Conservation (phyloP, 2,797 vertebrate species). For the Rhinichthys osculus region DNA sequence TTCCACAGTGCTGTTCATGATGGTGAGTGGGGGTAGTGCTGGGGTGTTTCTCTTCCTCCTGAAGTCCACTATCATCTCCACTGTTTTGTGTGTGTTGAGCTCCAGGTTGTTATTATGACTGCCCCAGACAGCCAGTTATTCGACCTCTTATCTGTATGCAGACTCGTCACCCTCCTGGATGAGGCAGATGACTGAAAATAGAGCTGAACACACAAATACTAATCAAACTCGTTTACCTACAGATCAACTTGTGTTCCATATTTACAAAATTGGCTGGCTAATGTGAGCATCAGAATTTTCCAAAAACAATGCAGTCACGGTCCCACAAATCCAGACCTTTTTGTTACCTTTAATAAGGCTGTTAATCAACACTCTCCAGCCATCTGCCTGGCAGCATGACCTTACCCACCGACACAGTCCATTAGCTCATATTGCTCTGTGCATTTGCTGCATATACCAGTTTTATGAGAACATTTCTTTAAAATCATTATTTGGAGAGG, state of each 20-base stretch:
- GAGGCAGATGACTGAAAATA: not conserved
- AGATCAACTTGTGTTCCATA: not conserved
- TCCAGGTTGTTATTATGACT: too few relatives aligned
- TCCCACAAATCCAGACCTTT: not conserved
- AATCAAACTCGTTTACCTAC: not conserved
- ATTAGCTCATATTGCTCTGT: constrained; percentile 8
- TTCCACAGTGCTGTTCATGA: too few relatives aligned
- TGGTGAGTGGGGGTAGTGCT: too few relatives aligned
- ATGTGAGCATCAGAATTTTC: not conserved
- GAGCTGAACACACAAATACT: not conserved
- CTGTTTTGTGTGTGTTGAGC: too few relatives aligned
- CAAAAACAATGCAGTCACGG: not conserved
- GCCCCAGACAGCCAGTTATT: too few relatives aligned
- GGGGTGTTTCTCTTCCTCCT: too few relatives aligned
- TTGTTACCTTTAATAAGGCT: not conserved
- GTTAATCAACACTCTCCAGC: not conserved
- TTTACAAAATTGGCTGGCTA: not conserved
- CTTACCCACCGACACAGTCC: not conserved
- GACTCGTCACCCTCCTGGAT: not conserved
- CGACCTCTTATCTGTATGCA: not conserved
- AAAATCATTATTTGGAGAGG: not conserved
- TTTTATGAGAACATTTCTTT: constrained; percentile 2
- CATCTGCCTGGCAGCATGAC: constrained; percentile 20
- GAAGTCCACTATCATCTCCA: too few relatives aligned
- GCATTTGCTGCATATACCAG: constrained; percentile 19